A percentile compares a stretch with the other conserved stretches of the same genome.
These are phyloP conservation scores for Calypte anna DNA, from an alignment of 2,113 vertebrate genomes.

Conservation along the genomic window DNA sequence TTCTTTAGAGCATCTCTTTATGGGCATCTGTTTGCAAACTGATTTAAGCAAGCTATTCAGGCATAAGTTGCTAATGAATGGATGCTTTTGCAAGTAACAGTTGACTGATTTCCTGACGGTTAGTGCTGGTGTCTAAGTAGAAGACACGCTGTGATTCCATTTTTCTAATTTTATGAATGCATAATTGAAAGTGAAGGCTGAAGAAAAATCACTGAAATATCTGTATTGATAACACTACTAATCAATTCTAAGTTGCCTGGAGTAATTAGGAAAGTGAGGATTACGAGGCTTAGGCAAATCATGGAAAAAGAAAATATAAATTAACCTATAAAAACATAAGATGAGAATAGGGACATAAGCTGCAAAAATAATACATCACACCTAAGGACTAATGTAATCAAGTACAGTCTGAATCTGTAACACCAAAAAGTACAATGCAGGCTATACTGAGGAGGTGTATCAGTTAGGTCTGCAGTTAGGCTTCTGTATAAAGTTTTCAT, in stretches of 20 bases:
- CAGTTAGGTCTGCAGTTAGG: not conserved
- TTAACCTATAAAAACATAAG: not conserved
- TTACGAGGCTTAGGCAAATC: not conserved
- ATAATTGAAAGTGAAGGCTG: not conserved
- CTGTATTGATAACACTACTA: not conserved
- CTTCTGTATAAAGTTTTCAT: not conserved
- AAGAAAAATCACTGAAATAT: not conserved
- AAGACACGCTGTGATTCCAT: not conserved
- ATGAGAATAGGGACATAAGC: not conserved
- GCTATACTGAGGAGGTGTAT: not conserved
- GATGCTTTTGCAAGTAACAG: not conserved
- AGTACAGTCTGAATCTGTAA: not conserved
- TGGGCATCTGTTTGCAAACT: not conserved
- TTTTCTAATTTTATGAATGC: not conserved
- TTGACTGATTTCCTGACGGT: not conserved
- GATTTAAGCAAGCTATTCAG: not conserved
- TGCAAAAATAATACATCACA: not conserved
- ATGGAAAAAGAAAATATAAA: not conserved
- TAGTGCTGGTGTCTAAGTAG: not conserved
- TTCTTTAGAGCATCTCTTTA: not conserved
- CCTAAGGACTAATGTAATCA: not conserved
- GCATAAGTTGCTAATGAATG: not conserved
- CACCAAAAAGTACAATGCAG: not conserved
- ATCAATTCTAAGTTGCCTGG: not conserved
- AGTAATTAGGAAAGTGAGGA: not conserved